Conservation (phyloP, 2,888 invertebrate genomes). For the Congeria kusceri region DNA sequence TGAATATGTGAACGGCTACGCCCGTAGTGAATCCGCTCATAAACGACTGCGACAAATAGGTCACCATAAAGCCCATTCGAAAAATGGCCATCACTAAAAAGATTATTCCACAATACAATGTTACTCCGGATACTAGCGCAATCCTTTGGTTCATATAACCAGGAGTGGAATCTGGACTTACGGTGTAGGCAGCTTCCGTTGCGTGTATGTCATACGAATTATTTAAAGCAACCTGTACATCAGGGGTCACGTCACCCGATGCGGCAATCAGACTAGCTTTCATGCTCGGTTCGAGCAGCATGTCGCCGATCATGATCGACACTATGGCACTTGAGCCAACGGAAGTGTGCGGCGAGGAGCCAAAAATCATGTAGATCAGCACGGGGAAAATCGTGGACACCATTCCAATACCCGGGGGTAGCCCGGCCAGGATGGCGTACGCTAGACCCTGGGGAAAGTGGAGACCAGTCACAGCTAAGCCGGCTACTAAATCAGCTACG, state of each 20-base stretch:
- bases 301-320: conserved; percentile 74
- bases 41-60: conserved; percentile 72
- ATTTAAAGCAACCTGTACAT: conserved; percentile 4
- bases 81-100: conserved; percentile 68
- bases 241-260: background rate
- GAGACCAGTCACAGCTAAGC: conserved; percentile 75
- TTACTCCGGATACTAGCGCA: conserved; percentile 69
- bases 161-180: background rate
- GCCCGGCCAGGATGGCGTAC: conserved; percentile 70
- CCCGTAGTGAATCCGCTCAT: conserved; percentile 75
- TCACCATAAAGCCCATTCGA: conserved; percentile 72
- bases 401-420: conserved; percentile 73
- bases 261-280: conserved; percentile 26
- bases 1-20: conserved; percentile 69
- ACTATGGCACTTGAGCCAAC: conserved; percentile 76
- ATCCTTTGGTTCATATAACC: conserved; percentile 52
- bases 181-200: conserved; percentile 43
- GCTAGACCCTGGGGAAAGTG: conserved; percentile 80
- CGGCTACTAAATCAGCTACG: conserved; percentile 71
- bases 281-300: conserved; percentile 35
- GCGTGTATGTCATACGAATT: conserved; percentile 12
- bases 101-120: conserved; percentile 62
- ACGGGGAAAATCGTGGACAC: conserved; percentile 75
- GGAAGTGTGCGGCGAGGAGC: conserved; percentile 70
- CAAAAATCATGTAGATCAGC: conserved; percentile 73